Percentiles rank a stretch among this genome's conserved stretches.
Evolutionary conservation across 2,113 vertebrate species (phyloP).

Genomic region (Bubalus kerabau): DNA sequence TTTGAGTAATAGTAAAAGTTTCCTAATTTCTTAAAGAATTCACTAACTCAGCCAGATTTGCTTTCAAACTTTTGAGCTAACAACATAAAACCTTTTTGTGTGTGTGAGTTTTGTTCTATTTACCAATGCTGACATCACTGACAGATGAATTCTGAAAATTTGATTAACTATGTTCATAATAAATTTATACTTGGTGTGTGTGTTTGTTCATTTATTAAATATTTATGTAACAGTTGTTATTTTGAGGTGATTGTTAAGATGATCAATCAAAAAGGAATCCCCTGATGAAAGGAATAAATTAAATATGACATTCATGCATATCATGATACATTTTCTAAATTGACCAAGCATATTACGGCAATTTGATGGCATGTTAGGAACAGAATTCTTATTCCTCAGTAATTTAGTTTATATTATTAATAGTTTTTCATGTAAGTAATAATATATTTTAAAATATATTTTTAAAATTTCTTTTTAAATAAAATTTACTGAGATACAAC

Average conservation of each 20-base stretch:
- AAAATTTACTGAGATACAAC: background rate
- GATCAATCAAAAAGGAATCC: slow-evolving; percentile 19
- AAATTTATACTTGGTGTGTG: background rate
- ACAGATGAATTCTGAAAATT: slow-evolving; percentile 27
- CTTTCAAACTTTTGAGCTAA: background rate
- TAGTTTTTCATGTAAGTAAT: background rate
- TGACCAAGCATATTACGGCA: background rate
- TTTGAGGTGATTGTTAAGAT: slow-evolving; percentile 13
- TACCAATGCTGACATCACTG: background rate
- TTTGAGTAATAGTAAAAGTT: background rate
- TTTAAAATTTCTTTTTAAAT: background rate
- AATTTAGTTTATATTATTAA: background rate
- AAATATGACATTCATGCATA: background rate
- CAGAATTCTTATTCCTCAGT: background rate
- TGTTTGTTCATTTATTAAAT: background rate
- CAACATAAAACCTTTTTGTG: background rate
- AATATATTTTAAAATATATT: background rate
- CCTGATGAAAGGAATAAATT: slow-evolving; percentile 15
- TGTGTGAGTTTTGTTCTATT: background rate
- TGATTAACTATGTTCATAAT: slow-evolving; percentile 14
- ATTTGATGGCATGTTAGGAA: no score
- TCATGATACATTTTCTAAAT: background rate
- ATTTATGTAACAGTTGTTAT: background rate
- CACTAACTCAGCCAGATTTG: background rate
- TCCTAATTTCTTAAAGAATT: background rate